Conservation (phyloP, 2,113 vertebrate genomes). For the Falcunculus frontatus region DNA sequence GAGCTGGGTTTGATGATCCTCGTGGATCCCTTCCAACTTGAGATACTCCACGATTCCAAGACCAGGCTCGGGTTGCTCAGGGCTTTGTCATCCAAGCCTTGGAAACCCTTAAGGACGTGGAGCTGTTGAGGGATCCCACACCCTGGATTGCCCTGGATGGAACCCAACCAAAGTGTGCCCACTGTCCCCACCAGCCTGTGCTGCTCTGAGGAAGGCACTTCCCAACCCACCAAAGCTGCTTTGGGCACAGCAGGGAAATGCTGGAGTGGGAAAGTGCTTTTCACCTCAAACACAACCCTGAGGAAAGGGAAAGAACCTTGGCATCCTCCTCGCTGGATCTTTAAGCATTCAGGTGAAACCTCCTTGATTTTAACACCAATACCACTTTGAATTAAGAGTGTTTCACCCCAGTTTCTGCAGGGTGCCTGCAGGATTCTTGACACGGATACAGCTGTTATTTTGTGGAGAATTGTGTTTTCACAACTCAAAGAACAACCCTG, state of each 20-base stretch:
- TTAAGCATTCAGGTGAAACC: neutral
- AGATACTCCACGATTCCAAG: neutral
- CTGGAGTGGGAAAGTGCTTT: neutral
- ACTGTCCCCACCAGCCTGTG: rapidly evolving
- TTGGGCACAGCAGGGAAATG: rapidly evolving
- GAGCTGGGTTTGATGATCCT: neutral
- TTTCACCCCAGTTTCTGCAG: neutral
- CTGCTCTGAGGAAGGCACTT: neutral
- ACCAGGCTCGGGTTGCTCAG: neutral
- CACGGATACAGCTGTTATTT: neutral
- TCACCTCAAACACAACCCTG: neutral
- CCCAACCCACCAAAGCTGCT: neutral
- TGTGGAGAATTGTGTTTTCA: constrained; percentile 20
- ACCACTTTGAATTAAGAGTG: neutral
- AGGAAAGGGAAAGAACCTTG: neutral
- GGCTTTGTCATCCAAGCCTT: neutral
- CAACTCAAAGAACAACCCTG: constrained; percentile 52
- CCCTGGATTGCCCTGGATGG: neutral
- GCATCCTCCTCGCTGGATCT: neutral
- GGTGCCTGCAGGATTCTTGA: constrained; percentile 15
- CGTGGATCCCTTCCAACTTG: neutral
- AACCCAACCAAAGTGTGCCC: neutral
- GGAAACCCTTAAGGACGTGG: neutral
- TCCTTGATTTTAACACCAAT: neutral
- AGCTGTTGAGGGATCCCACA: neutral